Evolutionary conservation across 2,113 vertebrate genomes (phyloP).

Genomic region (Leucosticte australis): DNA sequence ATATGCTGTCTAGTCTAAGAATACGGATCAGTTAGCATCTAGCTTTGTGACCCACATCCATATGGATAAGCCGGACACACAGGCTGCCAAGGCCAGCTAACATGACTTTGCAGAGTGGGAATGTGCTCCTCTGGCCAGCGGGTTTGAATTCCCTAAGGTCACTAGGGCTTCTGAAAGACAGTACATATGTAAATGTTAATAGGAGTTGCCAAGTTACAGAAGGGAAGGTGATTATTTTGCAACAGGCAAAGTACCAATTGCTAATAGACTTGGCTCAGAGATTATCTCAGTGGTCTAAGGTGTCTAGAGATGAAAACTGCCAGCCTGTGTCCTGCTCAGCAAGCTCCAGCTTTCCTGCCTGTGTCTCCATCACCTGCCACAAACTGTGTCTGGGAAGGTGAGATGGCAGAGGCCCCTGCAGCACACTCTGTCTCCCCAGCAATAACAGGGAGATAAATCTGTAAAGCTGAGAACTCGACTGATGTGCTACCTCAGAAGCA

Average conservation of each 20-base stretch:
- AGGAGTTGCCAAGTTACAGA: neutral
- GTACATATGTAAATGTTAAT: neutral
- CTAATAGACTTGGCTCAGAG: neutral
- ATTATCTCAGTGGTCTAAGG: neutral
- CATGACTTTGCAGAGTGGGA: neutral
- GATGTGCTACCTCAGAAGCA: neutral
- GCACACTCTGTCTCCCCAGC: neutral
- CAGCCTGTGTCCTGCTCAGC: accelerated
- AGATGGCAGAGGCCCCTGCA: neutral
- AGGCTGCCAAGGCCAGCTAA: neutral
- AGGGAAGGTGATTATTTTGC: neutral
- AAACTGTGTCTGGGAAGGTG: neutral
- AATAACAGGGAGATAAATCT: neutral
- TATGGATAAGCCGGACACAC: neutral
- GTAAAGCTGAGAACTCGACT: neutral
- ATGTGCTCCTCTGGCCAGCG: accelerated
- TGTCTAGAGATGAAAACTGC: neutral
- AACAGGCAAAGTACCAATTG: neutral
- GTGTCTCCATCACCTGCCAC: neutral
- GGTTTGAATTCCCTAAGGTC: neutral
- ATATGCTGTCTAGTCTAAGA: neutral
- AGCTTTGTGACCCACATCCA: neutral
- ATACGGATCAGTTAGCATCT: neutral
- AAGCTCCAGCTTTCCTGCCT: neutral
- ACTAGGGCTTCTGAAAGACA: neutral